These are phyloP conservation scores for Ovis canadensis DNA, from an alignment of 2,113 vertebrate genomes.

Conservation along the genomic window DNA sequence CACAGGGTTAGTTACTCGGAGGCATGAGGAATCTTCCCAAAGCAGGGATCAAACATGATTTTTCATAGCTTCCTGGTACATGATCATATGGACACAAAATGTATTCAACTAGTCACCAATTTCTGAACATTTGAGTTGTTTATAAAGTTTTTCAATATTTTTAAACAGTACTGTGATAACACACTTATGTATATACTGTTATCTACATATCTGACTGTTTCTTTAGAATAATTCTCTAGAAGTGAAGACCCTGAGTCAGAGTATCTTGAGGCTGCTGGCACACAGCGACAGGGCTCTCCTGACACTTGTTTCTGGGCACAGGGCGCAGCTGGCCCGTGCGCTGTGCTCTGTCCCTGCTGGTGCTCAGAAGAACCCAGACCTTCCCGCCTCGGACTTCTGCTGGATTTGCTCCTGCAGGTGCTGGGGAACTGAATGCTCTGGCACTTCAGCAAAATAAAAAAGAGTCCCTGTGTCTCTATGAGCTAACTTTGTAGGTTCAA, in stretches of 20 bases:
- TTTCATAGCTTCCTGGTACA: background rate
- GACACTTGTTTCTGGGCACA: background rate
- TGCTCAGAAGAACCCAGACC: background rate
- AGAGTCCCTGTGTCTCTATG: background rate
- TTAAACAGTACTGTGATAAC: background rate
- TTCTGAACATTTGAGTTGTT: background rate
- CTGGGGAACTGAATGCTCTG: background rate
- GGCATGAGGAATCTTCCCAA: background rate
- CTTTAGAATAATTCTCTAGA: background rate
- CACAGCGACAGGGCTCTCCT: rapidly evolving
- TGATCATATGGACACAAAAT: background rate
- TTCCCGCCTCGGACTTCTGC: background rate
- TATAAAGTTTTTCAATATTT: background rate
- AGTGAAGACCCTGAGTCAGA: background rate
- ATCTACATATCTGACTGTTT: background rate
- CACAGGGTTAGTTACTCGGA: background rate
- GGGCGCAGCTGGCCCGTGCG: rapidly evolving
- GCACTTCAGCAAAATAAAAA: background rate
- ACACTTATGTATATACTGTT: background rate
- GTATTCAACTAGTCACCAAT: background rate
- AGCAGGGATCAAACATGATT: background rate
- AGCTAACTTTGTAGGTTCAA: background rate
- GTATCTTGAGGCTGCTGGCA: rapidly evolving
- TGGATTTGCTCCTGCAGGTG: background rate
- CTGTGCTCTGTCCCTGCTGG: background rate